phyloP scores from a whole-genome alignment of 2,797 vertebrate genomes.

The Rhincodon typus region DNA sequence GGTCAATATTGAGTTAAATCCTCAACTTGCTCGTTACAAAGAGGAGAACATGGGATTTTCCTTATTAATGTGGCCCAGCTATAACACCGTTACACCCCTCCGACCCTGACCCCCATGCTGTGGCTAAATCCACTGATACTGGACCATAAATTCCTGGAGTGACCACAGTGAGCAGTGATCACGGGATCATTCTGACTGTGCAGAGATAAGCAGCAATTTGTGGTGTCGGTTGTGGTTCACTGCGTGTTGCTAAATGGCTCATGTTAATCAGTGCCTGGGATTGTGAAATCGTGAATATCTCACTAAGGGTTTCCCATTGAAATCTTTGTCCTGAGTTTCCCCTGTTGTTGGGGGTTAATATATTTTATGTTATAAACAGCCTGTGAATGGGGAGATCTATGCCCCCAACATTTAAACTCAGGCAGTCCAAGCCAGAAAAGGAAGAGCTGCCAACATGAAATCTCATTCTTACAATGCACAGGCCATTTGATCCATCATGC shows the following conservation, averaged over 20 bases:
- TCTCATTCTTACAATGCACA: not conserved
- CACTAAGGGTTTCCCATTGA: not conserved
- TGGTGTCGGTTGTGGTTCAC: not conserved
- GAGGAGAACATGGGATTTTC: too few relatives aligned
- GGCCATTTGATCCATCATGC: not conserved
- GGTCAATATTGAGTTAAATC: too few relatives aligned
- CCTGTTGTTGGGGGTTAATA: not conserved
- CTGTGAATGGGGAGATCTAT: not conserved
- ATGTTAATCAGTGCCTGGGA: not conserved
- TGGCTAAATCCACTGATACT: too few relatives aligned
- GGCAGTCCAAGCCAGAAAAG: not conserved
- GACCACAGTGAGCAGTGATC: not conserved
- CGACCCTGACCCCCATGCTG: too few relatives aligned
- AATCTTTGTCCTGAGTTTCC: not conserved
- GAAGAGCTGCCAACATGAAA: not conserved
- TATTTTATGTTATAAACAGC: not conserved
- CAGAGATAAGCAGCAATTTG: not conserved
- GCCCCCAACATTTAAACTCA: not conserved
- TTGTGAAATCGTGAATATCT: not conserved
- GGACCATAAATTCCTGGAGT: not conserved
- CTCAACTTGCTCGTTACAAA: too few relatives aligned
- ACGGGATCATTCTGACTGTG: not conserved
- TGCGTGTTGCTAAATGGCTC: not conserved
- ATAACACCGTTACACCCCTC: too few relatives aligned
- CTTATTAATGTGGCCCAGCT: too few relatives aligned